phyloP scores from a whole-genome alignment of 2,113 vertebrate genomes.

The Phyllostomus discolor region DNA sequence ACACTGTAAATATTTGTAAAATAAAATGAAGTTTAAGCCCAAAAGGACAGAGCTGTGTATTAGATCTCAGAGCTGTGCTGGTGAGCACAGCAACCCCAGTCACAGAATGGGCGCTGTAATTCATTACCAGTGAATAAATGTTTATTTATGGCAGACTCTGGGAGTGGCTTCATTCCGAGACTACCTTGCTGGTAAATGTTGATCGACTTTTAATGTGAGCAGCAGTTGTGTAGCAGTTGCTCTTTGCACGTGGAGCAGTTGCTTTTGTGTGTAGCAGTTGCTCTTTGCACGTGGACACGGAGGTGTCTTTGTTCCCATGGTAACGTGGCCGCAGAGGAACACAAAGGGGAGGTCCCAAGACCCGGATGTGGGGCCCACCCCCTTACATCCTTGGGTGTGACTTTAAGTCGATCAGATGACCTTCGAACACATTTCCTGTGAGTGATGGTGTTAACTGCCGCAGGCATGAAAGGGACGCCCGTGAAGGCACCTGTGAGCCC shows the following conservation, averaged over 20 bases:
- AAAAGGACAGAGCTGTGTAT: conserved; percentile 59
- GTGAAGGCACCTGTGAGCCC: neutral
- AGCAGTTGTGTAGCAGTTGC: neutral
- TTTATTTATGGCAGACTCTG: conserved; percentile 63
- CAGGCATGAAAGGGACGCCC: neutral
- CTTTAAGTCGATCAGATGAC: neutral
- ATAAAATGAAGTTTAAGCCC: conserved; percentile 54
- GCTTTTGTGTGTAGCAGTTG: neutral
- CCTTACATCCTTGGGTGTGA: neutral
- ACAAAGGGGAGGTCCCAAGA: neutral
- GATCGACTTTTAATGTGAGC: conserved; percentile 74
- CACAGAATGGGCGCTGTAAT: neutral
- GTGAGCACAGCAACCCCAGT: conserved; percentile 37
- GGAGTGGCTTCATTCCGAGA: conserved; percentile 57
- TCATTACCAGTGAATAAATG: conserved; percentile 46
- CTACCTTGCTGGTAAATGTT: conserved; percentile 42
- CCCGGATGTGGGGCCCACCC: neutral
- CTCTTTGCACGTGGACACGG: neutral
- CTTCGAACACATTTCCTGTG: neutral
- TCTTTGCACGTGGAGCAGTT: neutral
- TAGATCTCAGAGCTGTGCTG: conserved; percentile 64
- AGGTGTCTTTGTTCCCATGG: no score
- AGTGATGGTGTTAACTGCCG: neutral
- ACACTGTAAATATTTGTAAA: conserved; percentile 78
- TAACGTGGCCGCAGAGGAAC: accelerated